phyloP scores from a whole-genome alignment of 2,888 invertebrate species.

The Melieria crassipennis region DNA sequence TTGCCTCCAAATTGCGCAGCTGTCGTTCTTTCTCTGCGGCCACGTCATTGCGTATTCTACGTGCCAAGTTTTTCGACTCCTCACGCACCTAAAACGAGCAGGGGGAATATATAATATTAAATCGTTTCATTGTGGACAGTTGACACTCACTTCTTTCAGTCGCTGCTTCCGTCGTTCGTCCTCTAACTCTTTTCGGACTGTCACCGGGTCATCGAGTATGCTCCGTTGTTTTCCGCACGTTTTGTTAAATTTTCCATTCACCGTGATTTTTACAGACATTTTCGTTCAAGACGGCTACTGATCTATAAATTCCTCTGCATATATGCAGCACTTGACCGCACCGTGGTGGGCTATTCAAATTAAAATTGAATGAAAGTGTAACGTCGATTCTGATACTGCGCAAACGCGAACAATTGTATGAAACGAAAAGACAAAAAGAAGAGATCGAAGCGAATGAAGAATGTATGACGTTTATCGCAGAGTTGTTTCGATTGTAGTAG shows the following conservation, averaged over 20 bases:
- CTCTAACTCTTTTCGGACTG: constrained; percentile 69
- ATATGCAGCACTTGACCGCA: too few relatives aligned
- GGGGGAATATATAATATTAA: neutral
- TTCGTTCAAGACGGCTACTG: neutral
- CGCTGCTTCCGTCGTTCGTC: constrained; percentile 71
- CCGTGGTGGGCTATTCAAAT: too few relatives aligned
- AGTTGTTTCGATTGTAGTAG: neutral
- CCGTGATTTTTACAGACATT: constrained; percentile 73
- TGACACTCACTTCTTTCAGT: constrained; percentile 69
- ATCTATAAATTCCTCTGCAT: too few relatives aligned
- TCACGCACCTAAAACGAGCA: constrained; percentile 69
- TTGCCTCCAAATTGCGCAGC: constrained; percentile 66
- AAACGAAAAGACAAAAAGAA: neutral
- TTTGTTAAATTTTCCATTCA: constrained; percentile 69
- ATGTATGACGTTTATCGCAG: neutral
- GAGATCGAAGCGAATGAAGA: neutral
- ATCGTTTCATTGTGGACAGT: neutral
- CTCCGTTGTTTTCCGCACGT: constrained; percentile 40
- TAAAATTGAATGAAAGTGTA: too few relatives aligned
- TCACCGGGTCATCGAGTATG: constrained; percentile 65
- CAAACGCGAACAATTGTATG: neutral
- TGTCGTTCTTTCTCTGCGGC: constrained; percentile 68
- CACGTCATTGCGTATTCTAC: constrained; percentile 68
- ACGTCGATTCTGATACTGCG: too few relatives aligned
- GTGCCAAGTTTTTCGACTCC: constrained; percentile 72